Conservation (phyloP, 2,888 invertebrate genomes). For the Mythimna pallens region DNA sequence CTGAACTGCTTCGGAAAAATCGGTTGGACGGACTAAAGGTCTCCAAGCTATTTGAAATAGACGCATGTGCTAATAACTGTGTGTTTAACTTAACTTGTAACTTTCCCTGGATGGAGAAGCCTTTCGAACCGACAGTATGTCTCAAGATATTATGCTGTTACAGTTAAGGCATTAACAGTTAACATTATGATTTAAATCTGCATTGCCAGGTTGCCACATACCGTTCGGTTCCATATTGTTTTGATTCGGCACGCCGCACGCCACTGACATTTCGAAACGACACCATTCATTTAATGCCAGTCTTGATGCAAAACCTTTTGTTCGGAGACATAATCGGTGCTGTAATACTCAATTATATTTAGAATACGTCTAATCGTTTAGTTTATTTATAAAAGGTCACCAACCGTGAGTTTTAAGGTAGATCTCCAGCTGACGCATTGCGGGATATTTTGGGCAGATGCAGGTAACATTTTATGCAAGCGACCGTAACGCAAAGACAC, state of each 20-base stretch:
- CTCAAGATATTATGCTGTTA: slow-evolving; percentile 28
- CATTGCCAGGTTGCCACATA: slow-evolving; percentile 57
- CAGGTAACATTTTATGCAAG: slow-evolving; percentile 18
- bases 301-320: slow-evolving; percentile 53
- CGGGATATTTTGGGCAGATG: slow-evolving; percentile 12
- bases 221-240: slow-evolving; percentile 58
- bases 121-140: background rate
- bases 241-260: slow-evolving; percentile 61
- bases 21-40: no score
- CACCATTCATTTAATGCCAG: slow-evolving; percentile 50
- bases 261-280: slow-evolving; percentile 63
- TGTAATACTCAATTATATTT: slow-evolving; percentile 36
- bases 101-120: background rate
- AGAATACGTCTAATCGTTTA: slow-evolving; percentile 11
- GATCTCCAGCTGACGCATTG: slow-evolving; percentile 19
- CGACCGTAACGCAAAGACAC: background rate
- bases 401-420: background rate
- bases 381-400: slow-evolving; percentile 18
- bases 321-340: slow-evolving; percentile 37
- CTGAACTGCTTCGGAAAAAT: no score
- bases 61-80: no score
- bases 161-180: slow-evolving; percentile 44
- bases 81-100: no score
- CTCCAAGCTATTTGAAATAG: no score
- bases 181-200: slow-evolving; percentile 62